Evolutionary conservation across 2,888 invertebrate genomes (phyloP), one percentile per base, ranked within the genome.

Genomic region (Strigamia maritima): DNA sequence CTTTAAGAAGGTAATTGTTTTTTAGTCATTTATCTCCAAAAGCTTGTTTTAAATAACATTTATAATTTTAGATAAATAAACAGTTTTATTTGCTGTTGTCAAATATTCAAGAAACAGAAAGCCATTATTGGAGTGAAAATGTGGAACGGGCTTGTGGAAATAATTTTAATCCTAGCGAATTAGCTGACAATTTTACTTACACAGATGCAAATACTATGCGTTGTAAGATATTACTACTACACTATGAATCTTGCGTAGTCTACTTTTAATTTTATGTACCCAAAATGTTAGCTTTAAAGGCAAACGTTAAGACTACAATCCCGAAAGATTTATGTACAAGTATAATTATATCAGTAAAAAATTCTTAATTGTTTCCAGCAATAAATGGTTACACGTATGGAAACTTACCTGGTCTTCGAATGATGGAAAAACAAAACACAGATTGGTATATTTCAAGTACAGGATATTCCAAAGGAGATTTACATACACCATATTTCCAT

Each of bases 381-480:
- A 76, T 81, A 1, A 82, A 82, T 26, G 82, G 82, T 35, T 49
- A 80, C 40, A 49, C 79, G 8, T 82, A 79, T 19, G 81, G 81
- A n/a, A 82, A 82, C 76, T 79, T 82, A 14, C 65, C n/a, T 49
- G 81, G 81, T 8, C 31, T 81, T 70, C 79, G 79, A 44, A 81
- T 81, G 81, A 81, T 81, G 31, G 12, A 80, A 26, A 80, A 80
- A n/a, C 80, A 82, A 4, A 81, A 80, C 24, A 54, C 81, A 2
- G 80, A 78, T 0, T 82, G 82, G 82, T 81, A 81, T 14, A 44
- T 82, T 7, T 80, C 81, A 7, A 81, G 81, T 22, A 79, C 80
- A 77, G 84, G 84, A 7, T 82, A 82, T 16, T 80, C 80, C 74
- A 79, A 81, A 1, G 81, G 81, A 70, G 81, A 77, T 22, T 14